Conservation (phyloP, 2,113 vertebrate species). For the Lepus americanus region DNA sequence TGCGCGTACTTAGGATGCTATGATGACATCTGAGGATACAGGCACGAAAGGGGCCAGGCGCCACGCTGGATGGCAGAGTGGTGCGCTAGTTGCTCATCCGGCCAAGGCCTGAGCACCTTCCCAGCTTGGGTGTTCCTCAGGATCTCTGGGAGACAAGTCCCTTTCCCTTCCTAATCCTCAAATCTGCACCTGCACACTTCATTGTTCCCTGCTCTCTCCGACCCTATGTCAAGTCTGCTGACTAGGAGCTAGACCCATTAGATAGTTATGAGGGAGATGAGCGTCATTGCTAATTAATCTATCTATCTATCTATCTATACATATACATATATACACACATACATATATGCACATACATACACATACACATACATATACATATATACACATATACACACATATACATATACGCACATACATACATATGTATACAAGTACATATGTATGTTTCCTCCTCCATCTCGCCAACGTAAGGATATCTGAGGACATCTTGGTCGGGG, state of each 20-base stretch:
- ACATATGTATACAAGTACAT: too few species aligned
- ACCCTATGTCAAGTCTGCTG: background rate
- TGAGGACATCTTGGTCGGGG: background rate
- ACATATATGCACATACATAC: too few species aligned
- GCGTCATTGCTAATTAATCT: background rate
- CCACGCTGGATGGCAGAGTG: too few species aligned
- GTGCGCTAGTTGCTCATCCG: background rate
- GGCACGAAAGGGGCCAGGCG: background rate
- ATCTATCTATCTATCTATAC: too few species aligned
- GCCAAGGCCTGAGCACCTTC: too few species aligned
- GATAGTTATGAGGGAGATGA: background rate
- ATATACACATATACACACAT: too few species aligned
- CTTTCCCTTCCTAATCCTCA: background rate
- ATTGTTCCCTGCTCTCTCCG: background rate
- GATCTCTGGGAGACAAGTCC: background rate
- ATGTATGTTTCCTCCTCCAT: too few species aligned
- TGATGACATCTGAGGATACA: too few species aligned
- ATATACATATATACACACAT: too few species aligned
- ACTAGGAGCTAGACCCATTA: background rate
- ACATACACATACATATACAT: too few species aligned
- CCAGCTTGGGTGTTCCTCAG: background rate
- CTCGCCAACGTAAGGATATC: background rate
- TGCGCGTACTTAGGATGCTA: background rate
- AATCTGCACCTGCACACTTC: background rate
- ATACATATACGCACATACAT: too few species aligned